These are phyloP conservation scores for Osmerus eperlanus DNA, from an alignment of 2,113 vertebrate genomes.

Conservation along the genomic window DNA sequence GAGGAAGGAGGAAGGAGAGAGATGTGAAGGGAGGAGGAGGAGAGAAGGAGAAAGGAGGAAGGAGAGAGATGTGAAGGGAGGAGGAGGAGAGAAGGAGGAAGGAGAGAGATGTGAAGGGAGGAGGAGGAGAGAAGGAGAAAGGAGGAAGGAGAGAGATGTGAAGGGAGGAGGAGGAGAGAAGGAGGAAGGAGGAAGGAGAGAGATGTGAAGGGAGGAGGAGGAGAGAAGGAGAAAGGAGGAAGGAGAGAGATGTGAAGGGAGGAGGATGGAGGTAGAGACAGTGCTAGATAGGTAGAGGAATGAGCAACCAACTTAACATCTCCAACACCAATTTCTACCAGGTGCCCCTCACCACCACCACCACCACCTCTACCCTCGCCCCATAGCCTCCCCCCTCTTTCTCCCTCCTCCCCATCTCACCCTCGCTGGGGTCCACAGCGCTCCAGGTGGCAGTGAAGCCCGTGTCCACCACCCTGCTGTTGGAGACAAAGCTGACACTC, in stretches of 20 bases:
- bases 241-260: background rate
- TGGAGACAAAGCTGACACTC: constrained; percentile 66
- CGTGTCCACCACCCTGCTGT: constrained; percentile 68
- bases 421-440: constrained; percentile 57
- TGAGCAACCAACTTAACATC: background rate
- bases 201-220: background rate
- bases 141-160: background rate
- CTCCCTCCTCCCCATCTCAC: constrained; percentile 26
- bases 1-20: background rate
- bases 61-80: background rate
- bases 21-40: background rate
- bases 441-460: constrained; percentile 71
- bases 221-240: background rate
- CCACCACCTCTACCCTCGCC: no score
- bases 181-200: background rate
- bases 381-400: background rate
- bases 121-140: background rate
- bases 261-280: background rate
- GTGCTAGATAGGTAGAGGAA: background rate
- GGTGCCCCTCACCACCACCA: background rate
- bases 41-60: background rate
- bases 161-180: background rate
- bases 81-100: background rate
- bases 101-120: background rate
- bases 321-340: no score